Percentiles rank a stretch among this genome's conserved stretches.
These are phyloP conservation scores for Catharus minimus DNA, from an alignment of 2,113 vertebrate species.

Conservation along the genomic window DNA sequence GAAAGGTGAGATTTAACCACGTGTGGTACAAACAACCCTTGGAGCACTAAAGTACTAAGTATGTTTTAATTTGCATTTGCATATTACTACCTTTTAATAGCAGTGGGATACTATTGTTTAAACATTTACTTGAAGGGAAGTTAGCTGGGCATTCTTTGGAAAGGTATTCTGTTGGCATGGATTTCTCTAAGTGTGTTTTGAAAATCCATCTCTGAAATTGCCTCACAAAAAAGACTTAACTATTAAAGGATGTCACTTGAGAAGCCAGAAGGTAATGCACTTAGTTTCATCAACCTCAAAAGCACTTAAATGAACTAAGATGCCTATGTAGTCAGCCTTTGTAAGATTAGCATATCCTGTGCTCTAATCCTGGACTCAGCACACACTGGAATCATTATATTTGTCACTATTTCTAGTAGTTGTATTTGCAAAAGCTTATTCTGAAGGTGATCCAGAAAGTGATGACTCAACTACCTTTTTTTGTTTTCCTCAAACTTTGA, in stretches of 20 bases:
- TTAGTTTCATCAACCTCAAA: neutral
- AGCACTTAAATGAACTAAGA: neutral
- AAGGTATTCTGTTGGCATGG: neutral
- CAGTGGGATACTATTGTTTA: neutral
- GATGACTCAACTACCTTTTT: neutral
- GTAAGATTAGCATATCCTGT: neutral
- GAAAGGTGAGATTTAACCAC: neutral
- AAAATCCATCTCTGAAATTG: neutral
- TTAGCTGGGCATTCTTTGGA: neutral
- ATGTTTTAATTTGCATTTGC: neutral
- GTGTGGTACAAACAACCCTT: neutral
- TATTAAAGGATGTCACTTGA: neutral
- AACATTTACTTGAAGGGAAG: neutral
- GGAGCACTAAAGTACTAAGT: neutral
- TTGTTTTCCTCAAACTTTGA: neutral
- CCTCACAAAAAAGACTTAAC: neutral
- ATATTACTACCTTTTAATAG: neutral
- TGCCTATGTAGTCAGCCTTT: neutral
- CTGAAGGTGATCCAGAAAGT: neutral
- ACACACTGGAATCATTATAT: neutral
- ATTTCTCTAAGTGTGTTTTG: neutral
- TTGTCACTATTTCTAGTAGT: neutral
- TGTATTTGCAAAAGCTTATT: neutral
- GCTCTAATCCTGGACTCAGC: neutral
- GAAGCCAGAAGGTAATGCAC: neutral